These are phyloP conservation scores for Operophtera brumata DNA, from an alignment of 2,888 invertebrate genomes.

Conservation along the genomic window DNA sequence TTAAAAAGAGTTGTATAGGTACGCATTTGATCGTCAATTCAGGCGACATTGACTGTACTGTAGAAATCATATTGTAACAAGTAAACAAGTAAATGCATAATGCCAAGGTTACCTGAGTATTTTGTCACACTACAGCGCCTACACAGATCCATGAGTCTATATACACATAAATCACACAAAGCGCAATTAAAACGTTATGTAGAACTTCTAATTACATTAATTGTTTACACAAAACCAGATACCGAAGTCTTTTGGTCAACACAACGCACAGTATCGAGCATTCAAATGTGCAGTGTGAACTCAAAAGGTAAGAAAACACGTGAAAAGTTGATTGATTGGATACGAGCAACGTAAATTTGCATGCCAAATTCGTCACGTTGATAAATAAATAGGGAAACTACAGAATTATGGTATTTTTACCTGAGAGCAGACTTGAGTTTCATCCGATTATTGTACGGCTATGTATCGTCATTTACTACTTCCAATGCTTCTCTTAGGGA, in stretches of 20 bases:
- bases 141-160: neutral
- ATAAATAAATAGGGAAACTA: constrained; percentile 45
- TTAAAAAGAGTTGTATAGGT: no score
- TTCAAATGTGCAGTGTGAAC: neutral
- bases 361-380: constrained; percentile 43
- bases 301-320: constrained; percentile 20
- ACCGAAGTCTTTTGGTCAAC: constrained; percentile 8
- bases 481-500: neutral
- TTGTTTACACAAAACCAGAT: constrained; percentile 44
- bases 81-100: constrained; percentile 3
- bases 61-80: constrained; percentile 4
- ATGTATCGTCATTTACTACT: neutral
- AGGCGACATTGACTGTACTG: constrained; percentile 17
- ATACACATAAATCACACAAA: constrained; percentile 3
- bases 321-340: constrained; percentile 21
- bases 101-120: constrained; percentile 20
- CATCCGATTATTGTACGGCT: neutral
- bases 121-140: neutral
- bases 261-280: neutral
- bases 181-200: neutral
- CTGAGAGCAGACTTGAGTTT: constrained; percentile 43
- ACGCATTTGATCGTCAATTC: neutral
- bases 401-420: constrained; percentile 52
- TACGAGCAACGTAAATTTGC: constrained; percentile 30
- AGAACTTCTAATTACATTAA: constrained; percentile 23